Base-by-base conservation (phyloP, 1,140 invertebrate genomes). In the Pachypeltis micranthus region DNA sequence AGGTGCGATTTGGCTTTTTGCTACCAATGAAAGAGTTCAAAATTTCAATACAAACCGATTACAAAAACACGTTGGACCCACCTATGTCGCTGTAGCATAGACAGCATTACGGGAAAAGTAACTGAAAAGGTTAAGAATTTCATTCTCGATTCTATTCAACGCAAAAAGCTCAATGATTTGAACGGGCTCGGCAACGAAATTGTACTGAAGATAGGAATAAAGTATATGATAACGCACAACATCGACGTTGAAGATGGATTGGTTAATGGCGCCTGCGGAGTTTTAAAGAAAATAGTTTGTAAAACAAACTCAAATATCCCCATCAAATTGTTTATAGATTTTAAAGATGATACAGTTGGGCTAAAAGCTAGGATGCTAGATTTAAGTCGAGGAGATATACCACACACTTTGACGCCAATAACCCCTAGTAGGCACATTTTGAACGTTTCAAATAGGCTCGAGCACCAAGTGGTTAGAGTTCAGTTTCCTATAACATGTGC, bases 201-300 rank as follows among this genome's bases (percentile, higher is more conserved):
- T n/a, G 62, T 61, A 24, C 69, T 76, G 28, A 70, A 71, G 1
- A 63, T 67, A 25, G 61, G 63, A 34, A 68, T 67, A 34, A 54
- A 10, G 55, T 75, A 76, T 59, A 71, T 74, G 60, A 69, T 75
- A 19, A 71, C 70, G 19, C 69, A 67, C 1, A 74, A 75, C 63
- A 73, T 75, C 14, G 69, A 73, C 62, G 70, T 73, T 0, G 27
- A 62, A 21, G 72, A 74, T 66, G 73, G 73, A 2, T 66, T 75
- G 61, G 69, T 65, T 0, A 74, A 75, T 67, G 73, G 72, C 25
- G 66, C 73, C 2, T 67, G 72, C 56, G 74, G 70, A 12, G 69
- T 69, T 63, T 63, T 74, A 58, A 27, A 67, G 44, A 63, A 71
- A 64, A 62, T 74, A 25, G 73, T 74, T 56, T 24, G 56, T 65